Conservation (phyloP, 1,140 invertebrate species). For the Cecropterus lyciades region DNA sequence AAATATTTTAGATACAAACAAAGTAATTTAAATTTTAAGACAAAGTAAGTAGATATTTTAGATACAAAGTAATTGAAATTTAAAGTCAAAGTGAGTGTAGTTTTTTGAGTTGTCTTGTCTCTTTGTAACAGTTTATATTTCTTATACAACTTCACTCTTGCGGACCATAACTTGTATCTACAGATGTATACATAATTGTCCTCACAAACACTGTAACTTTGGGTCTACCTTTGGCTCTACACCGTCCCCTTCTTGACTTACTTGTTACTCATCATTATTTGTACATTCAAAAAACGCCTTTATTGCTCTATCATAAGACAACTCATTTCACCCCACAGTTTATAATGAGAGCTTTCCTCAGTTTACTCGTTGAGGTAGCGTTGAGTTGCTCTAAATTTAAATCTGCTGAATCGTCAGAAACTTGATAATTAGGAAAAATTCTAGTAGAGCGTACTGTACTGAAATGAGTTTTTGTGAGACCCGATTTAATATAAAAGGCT, state of each 20-base stretch:
- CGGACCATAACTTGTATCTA: neutral
- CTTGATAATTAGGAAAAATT: constrained; percentile 37
- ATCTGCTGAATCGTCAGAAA: constrained; percentile 29
- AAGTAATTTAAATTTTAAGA: too few species aligned
- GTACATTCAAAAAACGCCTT: constrained; percentile 16
- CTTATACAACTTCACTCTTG: neutral
- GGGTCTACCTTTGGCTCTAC: constrained; percentile 19
- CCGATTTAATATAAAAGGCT: constrained; percentile 20
- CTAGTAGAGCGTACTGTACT: constrained; percentile 22
- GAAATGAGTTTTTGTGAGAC: constrained; percentile 22
- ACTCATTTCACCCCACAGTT: constrained; percentile 22
- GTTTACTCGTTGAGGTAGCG: constrained; percentile 36
- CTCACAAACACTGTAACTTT: constrained; percentile 18
- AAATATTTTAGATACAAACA: too few species aligned
- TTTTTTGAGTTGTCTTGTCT: too few species aligned
- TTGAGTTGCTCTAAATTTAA: constrained; percentile 35
- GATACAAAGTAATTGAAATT: too few species aligned
- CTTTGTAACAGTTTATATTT: too few species aligned
- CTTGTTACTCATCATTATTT: constrained; percentile 29
- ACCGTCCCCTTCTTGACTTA: constrained; percentile 27
- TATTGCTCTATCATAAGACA: constrained; percentile 3
- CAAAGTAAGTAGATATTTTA: too few species aligned
- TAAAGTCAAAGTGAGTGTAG: too few species aligned
- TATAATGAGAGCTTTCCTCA: constrained; percentile 35
- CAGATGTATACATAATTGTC: neutral